These are phyloP conservation scores for Hyles euphorbiae DNA, from an alignment of 1,140 invertebrate species.

Conservation along the genomic window DNA sequence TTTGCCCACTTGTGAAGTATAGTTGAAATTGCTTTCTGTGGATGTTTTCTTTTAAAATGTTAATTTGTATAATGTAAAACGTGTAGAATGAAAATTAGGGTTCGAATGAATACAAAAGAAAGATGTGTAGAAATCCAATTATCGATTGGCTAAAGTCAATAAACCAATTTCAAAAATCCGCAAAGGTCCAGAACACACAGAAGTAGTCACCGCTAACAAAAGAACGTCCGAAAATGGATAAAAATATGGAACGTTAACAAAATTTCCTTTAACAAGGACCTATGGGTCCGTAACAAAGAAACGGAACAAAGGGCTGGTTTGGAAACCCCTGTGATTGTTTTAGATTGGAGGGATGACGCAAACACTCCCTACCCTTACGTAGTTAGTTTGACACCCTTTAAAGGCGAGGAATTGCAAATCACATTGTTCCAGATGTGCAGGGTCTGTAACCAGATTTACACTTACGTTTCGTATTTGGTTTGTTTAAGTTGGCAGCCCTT, in stretches of 20 bases:
- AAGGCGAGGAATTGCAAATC: constrained; percentile 38
- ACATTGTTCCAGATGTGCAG: constrained; percentile 34
- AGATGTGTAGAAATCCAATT: no score
- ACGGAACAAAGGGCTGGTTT: constrained; percentile 1
- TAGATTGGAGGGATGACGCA: constrained; percentile 27
- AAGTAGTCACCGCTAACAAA: no score
- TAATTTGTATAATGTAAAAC: no score
- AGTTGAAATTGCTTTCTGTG: no score
- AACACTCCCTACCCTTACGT: constrained; percentile 14
- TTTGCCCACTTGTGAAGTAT: no score
- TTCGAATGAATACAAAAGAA: no score
- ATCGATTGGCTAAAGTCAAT: no score
- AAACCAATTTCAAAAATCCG: no score
- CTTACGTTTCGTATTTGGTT: constrained; percentile 1
- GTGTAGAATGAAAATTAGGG: no score
- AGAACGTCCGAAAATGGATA: no score
- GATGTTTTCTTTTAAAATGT: no score
- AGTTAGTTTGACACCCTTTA: constrained; percentile 31
- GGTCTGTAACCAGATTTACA: constrained; percentile 5
- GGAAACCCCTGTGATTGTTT: constrained; percentile 36
- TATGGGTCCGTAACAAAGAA: not conserved
- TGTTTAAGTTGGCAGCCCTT: not conserved
- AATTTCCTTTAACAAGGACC: not conserved
- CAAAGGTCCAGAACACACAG: no score
- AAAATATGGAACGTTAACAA: not conserved